Evolutionary conservation across 1,140 invertebrate genomes (phyloP), one percentile per base, ranked within the genome.

Genomic region (Calephelis nemesis): DNA sequence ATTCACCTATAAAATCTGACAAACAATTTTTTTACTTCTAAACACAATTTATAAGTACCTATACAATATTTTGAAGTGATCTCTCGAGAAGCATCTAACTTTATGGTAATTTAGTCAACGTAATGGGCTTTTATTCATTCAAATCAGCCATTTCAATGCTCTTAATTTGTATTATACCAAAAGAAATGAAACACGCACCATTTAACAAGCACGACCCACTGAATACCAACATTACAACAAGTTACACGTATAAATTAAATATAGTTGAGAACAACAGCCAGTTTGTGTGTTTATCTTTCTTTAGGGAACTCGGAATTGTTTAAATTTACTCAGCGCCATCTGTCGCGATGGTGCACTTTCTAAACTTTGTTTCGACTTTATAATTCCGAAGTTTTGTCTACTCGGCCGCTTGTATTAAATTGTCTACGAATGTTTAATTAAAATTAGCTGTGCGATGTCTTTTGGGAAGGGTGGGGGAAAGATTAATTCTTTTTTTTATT

Each of bases 241-340:
- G 47, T 50, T 49, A 66, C 40, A 71, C 39, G 60, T 67, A 48
- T 62, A 64, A 64, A 68, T 71, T 71, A 67, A 67, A 71, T 71
- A 71, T 47, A 67, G 52, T 52, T 52, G 50, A 67, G 67, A 68
- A 62, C 52, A 40, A 63, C 58, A 69, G 58, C 68, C 74, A 76
- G 72, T 78, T 77, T 73, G 69, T 67, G 67, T 77, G 73, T 74
- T 73, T 74, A 68, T 64, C 65, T 76, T 68, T 62, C 67, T 65
- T 47, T 52, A 47, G 69, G 66, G 63, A 73, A 60, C 54, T 60
- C 54, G 54, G 54, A 69, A 69, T 69, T 70, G 73, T 76, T 76
- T 79, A 73, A 75, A 78, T 75, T 75, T 71, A 64, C 60, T 47
- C 54, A 68, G 67, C 74, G 72, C 75, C 77, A 79, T 79, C 77